Evolutionary conservation across 2,797 vertebrate species (phyloP), one percentile per base, ranked within the genome.

Genomic region (Ara ararauna): DNA sequence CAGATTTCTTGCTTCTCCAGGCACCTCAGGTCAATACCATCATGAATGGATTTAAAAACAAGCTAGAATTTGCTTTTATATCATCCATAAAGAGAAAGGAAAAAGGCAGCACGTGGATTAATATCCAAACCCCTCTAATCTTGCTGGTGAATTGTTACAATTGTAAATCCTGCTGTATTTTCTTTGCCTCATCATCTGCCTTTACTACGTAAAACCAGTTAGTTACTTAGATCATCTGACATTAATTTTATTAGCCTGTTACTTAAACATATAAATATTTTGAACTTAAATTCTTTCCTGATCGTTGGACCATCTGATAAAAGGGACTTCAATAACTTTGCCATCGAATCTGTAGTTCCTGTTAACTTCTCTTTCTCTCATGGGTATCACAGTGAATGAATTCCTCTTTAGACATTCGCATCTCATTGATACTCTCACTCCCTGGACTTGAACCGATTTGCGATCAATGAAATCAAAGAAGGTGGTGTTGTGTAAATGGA

Each of bases 291-390:
- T 50, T 85, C 45, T 64, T 30, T 77, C 65, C 74, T 61, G 36
- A 50, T 4, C 0, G 0, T 32, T 32, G 64, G 67, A 38, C 32
- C n/a, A 6, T 36, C 32, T 38, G 44, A 42, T 5, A 3, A 0
- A 4, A 80, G 51, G 27, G 30, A 23, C 21, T 51, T 34, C 10
- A 58, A 47, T 38, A 2, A 3, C 29, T 78, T 65, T 51, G 34
- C 67, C 51, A 75, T 24, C 27, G 71, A 32, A 87, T 20, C 38
- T 38, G 30, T 23, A 34, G 7, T 3, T 11, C 8, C 50, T 58
- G 80, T 51, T 89, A 5, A 7, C 29, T 30, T 3, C 38, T 60
- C 34, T 5, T n/a, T 45, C 51, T 40, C 36, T 44, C 8, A 0
- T 1, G 23, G 36, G 29, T 47, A 17, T n/a, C 30, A 11, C 0